These are phyloP conservation scores for Kradibia gibbosae DNA, from an alignment of 1,140 invertebrate species.

Conservation along the genomic window DNA sequence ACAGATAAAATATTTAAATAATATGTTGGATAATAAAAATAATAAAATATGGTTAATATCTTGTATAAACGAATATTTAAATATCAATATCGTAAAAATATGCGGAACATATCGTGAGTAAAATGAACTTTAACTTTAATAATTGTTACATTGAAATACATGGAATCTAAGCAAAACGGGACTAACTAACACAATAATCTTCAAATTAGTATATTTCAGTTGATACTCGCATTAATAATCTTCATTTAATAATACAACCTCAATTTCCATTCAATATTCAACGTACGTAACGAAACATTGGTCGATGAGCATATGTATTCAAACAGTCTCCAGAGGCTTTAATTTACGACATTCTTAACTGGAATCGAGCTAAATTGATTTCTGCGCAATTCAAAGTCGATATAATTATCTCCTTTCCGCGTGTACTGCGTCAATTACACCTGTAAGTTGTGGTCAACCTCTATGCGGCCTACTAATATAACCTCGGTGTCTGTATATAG, in stretches of 20 bases:
- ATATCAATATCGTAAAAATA: neutral
- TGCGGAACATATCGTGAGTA: neutral
- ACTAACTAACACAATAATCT: slow-evolving; percentile 14
- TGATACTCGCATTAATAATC: slow-evolving; percentile 22
- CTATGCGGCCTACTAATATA: neutral
- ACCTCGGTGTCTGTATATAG: neutral
- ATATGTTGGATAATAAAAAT: neutral
- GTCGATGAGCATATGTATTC: neutral
- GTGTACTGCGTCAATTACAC: slow-evolving; percentile 44
- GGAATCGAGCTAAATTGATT: slow-evolving; percentile 44
- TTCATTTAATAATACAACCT: slow-evolving; percentile 17
- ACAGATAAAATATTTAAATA: too few species aligned
- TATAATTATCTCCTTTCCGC: slow-evolving; percentile 44
- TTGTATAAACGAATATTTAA: neutral
- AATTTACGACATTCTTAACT: slow-evolving; percentile 28
- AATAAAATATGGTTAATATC: neutral
- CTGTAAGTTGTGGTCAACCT: slow-evolving; percentile 42
- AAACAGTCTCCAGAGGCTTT: neutral
- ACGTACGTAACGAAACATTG: neutral
- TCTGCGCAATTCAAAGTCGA: slow-evolving; percentile 29
- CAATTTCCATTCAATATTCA: slow-evolving; percentile 28
- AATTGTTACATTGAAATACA: neutral
- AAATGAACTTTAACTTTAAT: slow-evolving; percentile 1
- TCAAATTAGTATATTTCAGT: slow-evolving; percentile 7
- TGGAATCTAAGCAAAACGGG: neutral